phyloP scores from a whole-genome alignment of 2,888 invertebrate species.

The Spodoptera littoralis region DNA sequence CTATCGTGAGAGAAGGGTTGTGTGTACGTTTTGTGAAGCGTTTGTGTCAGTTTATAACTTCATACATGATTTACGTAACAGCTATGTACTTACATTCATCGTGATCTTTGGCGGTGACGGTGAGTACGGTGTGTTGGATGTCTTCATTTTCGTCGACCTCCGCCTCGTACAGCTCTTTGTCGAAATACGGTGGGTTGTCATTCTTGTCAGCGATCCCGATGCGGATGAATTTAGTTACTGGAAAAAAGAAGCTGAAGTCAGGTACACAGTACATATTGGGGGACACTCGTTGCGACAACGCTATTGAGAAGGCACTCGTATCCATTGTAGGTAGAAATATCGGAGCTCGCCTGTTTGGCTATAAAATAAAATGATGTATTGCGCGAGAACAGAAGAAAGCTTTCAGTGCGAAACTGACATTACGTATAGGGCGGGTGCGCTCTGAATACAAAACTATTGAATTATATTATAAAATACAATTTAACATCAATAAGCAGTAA shows the following conservation, averaged over 20 bases:
- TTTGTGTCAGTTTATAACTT: slow-evolving; percentile 23
- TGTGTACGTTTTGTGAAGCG: slow-evolving; percentile 27
- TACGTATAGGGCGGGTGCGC: slow-evolving; percentile 41
- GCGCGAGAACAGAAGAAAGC: slow-evolving; percentile 61
- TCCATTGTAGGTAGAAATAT: slow-evolving; percentile 16
- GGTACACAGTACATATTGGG: slow-evolving; percentile 20
- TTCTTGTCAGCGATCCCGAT: slow-evolving; percentile 99
- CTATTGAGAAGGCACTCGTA: slow-evolving; percentile 9
- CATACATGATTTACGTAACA: slow-evolving; percentile 16
- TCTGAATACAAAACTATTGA: slow-evolving; percentile 37
- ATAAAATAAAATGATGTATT: slow-evolving; percentile 53
- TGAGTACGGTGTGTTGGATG: slow-evolving; percentile 98
- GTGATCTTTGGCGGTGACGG: slow-evolving; percentile 99
- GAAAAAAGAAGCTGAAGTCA: slow-evolving; percentile 76
- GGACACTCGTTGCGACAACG: slow-evolving; percentile 10
- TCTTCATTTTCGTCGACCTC: slow-evolving; percentile 99
- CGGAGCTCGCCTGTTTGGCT: slow-evolving; percentile 39
- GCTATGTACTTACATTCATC: slow-evolving; percentile 96
- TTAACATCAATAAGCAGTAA: slow-evolving; percentile 17
- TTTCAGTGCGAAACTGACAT: slow-evolving; percentile 55
- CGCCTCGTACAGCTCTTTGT: slow-evolving; percentile 98
- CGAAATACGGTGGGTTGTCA: slow-evolving; percentile 99
- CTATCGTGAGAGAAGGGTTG: slow-evolving; percentile 13
- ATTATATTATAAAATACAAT: slow-evolving; percentile 26
- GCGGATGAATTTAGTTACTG: slow-evolving; percentile 99